A percentile compares a stretch with the other conserved stretches of the same genome.
phyloP scores from a whole-genome alignment of 2,888 invertebrate species.

The Calameuta pallipes region DNA sequence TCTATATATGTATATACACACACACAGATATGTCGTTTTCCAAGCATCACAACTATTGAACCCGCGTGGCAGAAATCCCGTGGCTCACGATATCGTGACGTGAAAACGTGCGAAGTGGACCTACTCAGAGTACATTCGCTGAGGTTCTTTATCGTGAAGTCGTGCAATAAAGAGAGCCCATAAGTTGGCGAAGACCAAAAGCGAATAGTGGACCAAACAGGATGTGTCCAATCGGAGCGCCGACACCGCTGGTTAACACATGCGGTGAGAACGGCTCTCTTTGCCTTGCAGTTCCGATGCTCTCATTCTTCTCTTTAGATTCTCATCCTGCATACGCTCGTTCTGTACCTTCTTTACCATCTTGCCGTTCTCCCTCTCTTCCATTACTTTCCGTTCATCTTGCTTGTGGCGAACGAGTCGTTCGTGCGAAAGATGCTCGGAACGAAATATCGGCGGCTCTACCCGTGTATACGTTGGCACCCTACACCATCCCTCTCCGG shows the following conservation, averaged over 20 bases:
- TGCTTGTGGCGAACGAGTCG: not conserved
- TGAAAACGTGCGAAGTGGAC: not conserved
- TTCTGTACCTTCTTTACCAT: conserved; percentile 1
- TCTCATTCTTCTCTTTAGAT: conserved; percentile 17
- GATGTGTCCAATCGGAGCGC: conserved; percentile 42
- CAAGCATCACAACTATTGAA: not conserved
- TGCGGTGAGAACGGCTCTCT: conserved; percentile 39
- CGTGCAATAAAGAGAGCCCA: not conserved
- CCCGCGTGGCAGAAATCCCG: not conserved
- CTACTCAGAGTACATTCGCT: not conserved
- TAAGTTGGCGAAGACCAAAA: not conserved
- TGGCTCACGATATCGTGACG: not conserved
- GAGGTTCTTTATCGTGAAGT: not conserved
- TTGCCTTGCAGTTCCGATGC: conserved; percentile 15
- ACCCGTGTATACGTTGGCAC: conserved; percentile 38
- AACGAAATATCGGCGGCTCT: conserved; percentile 49
- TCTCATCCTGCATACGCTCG: not conserved
- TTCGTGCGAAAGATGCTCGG: conserved; percentile 34
- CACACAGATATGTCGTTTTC: not conserved
- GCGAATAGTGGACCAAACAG: conserved; percentile 30
- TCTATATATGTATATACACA: no score
- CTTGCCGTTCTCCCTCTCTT: conserved; percentile 7
- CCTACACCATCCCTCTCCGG: conserved; percentile 25
- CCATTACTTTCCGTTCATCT: not conserved
- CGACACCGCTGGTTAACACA: conserved; percentile 47